Evolutionary conservation across 2,797 vertebrate species (phyloP).

Genomic region (Phrynocephalus guinanensis): DNA sequence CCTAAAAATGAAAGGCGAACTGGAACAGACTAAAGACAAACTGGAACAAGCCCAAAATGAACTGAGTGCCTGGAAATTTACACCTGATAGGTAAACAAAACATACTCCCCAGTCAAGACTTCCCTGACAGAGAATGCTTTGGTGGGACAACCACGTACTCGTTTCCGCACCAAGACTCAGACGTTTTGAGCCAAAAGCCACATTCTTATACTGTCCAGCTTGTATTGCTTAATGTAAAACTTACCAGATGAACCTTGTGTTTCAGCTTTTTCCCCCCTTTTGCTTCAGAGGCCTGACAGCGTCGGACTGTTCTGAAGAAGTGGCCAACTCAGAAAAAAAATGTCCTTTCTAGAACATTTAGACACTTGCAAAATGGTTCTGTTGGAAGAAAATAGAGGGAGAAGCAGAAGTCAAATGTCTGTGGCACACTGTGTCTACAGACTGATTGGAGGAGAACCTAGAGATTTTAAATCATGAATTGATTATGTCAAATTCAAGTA

Average conservation of each 20-base stretch:
- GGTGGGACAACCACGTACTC: slow-evolving; percentile 96
- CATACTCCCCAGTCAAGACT: slow-evolving; percentile 98
- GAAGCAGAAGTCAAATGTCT: slow-evolving; percentile 89
- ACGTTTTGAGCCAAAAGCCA: slow-evolving; percentile 96
- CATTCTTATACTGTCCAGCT: slow-evolving; percentile 92
- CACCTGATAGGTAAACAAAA: slow-evolving; percentile 99
- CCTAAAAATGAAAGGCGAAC: slow-evolving; percentile 99
- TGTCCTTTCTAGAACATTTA: slow-evolving; percentile 89
- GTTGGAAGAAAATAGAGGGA: slow-evolving; percentile 90
- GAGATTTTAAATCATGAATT: slow-evolving; percentile 89
- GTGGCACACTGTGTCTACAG: slow-evolving; percentile 91
- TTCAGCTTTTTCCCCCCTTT: slow-evolving; percentile 93
- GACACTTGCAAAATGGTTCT: slow-evolving; percentile 86
- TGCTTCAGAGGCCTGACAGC: slow-evolving; percentile 97
- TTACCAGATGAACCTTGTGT: slow-evolving; percentile 99
- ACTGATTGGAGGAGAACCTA: slow-evolving; percentile 88
- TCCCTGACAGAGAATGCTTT: slow-evolving; percentile 98
- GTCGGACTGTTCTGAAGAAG: slow-evolving; percentile 99
- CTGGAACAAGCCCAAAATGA: slow-evolving; percentile 99
- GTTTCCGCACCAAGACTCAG: slow-evolving; percentile 98
- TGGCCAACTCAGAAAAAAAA: slow-evolving; percentile 87
- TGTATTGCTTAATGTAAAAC: slow-evolving; percentile 96
- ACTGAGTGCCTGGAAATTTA: slow-evolving; percentile 99
- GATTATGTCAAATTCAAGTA: slow-evolving; percentile 93
- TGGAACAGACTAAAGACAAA: slow-evolving; percentile 99